Evolutionary conservation across 2,888 invertebrate species (phyloP).

Genomic region (Tyria jacobaeae): DNA sequence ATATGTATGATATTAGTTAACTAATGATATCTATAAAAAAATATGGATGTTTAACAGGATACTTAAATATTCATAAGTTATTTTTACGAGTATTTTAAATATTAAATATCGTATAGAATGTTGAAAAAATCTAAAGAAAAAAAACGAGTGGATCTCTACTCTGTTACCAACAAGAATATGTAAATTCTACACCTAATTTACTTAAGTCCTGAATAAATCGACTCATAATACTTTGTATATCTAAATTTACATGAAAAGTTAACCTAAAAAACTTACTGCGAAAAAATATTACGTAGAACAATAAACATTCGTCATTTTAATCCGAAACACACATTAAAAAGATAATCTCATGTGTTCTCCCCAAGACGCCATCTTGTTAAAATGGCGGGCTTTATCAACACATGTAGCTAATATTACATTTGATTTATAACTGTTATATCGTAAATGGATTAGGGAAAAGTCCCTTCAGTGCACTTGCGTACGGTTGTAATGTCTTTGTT

Average conservation of each 20-base stretch:
- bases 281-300: constrained; percentile 46
- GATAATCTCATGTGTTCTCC: constrained; percentile 56
- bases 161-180: too few species aligned
- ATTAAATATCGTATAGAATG: too few species aligned
- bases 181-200: neutral
- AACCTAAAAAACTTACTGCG: constrained; percentile 30
- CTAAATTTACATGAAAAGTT: constrained; percentile 20
- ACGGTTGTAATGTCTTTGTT: constrained; percentile 67
- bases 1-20: neutral
- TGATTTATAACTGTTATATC: constrained; percentile 86
- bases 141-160: too few species aligned
- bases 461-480: constrained; percentile 56
- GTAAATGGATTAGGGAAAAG: constrained; percentile 85
- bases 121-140: too few species aligned
- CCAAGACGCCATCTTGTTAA: constrained; percentile 59
- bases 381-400: constrained; percentile 74
- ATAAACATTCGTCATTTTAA: constrained; percentile 67
- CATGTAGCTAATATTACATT: constrained; percentile 85
- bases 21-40: neutral
- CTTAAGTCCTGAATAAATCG: neutral
- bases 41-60: neutral
- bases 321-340: constrained; percentile 59
- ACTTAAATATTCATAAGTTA: neutral
- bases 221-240: constrained; percentile 2
- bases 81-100: neutral